A percentile compares a stretch with the other conserved stretches of the same genome.
phyloP scores from a whole-genome alignment of 2,113 vertebrate genomes.

The Brachirus orientalis region DNA sequence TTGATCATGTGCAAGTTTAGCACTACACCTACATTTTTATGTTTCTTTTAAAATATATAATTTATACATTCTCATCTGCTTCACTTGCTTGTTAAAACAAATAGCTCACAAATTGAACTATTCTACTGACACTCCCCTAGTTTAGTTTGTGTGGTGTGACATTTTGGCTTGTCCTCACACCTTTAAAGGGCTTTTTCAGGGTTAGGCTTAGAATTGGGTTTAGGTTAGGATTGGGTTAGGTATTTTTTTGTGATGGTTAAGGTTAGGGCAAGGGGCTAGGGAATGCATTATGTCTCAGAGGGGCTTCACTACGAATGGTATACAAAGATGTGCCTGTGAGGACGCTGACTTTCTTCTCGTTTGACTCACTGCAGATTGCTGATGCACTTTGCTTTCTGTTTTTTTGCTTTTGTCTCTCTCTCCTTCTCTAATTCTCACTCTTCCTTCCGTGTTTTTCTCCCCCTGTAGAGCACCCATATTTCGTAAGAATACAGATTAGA shows the following conservation, averaged over 20 bases:
- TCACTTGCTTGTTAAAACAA: constrained; percentile 39
- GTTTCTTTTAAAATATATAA: constrained; percentile 25
- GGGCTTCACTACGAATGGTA: no score
- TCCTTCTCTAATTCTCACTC: not conserved
- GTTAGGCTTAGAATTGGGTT: no score
- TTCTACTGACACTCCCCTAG: constrained; percentile 20
- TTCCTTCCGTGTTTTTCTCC: not conserved
- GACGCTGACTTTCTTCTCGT: no score
- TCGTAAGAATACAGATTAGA: constrained; percentile 48
- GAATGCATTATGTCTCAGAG: no score
- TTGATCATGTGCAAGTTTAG: not conserved
- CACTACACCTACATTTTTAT: not conserved
- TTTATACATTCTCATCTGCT: constrained; percentile 3
- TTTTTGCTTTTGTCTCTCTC: not conserved
- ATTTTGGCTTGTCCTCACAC: no score
- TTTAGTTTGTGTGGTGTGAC: constrained; percentile 19
- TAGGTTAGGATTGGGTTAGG: no score
- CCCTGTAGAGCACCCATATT: constrained; percentile 21
- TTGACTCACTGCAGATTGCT: not conserved
- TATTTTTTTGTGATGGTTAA: no score
- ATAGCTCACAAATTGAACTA: constrained; percentile 28
- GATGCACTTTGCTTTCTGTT: not conserved
- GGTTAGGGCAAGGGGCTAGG: no score
- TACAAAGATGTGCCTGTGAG: no score
- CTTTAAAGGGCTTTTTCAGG: no score